Evolutionary conservation across 1,140 invertebrate genomes (phyloP).

Genomic region (Drosophila lacertosa): DNA sequence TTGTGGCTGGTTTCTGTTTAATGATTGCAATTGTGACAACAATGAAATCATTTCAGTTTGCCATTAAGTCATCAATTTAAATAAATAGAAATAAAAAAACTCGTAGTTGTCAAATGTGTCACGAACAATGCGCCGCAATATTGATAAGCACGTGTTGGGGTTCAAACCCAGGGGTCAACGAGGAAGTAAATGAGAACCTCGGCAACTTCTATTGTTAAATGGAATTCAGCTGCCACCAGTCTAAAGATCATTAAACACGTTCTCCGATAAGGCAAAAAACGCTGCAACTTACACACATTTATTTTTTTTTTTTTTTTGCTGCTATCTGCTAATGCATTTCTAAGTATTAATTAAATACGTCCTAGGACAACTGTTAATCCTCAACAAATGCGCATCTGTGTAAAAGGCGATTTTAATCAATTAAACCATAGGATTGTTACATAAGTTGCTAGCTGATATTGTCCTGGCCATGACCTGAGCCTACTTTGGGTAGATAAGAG

Average conservation of each 20-base stretch:
- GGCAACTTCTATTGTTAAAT: constrained; percentile 60
- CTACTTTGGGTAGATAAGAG: no score
- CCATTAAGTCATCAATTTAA: constrained; percentile 81
- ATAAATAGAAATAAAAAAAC: constrained; percentile 74
- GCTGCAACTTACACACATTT: not conserved
- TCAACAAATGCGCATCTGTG: no score
- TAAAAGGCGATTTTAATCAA: no score
- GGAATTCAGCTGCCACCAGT: constrained; percentile 47
- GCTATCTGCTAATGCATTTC: no score
- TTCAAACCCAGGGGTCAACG: constrained; percentile 67
- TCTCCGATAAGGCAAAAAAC: constrained; percentile 13
- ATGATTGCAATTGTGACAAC: constrained; percentile 76
- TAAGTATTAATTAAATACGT: no score
- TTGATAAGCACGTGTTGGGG: constrained; percentile 76
- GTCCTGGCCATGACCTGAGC: no score
- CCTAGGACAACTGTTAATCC: no score
- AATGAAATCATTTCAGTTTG: constrained; percentile 63
- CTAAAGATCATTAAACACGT: constrained; percentile 42
- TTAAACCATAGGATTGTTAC: no score
- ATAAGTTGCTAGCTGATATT: no score
- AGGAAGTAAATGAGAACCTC: constrained; percentile 49
- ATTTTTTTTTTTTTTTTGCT: no score
- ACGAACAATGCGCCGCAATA: constrained; percentile 48
- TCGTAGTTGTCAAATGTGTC: constrained; percentile 65
- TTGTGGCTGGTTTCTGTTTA: constrained; percentile 66